Conservation (phyloP, 1,140 invertebrate species). For the Caenorhabditis briggsae region DNA sequence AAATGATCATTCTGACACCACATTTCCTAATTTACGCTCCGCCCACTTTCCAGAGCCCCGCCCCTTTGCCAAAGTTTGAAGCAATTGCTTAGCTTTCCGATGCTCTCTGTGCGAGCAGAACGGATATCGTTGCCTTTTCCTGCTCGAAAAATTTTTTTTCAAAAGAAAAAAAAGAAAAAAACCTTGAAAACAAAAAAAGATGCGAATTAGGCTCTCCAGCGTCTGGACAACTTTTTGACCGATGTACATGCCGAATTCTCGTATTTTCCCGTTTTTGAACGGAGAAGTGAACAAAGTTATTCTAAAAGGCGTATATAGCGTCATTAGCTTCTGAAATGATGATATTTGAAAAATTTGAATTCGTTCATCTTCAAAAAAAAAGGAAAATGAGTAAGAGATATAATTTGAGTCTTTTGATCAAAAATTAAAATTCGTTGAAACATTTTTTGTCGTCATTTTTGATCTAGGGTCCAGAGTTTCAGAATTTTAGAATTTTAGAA, state of each 20-base stretch:
- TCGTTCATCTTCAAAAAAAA: neutral
- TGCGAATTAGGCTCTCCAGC: slow-evolving; percentile 10
- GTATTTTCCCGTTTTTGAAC: neutral
- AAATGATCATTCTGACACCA: too few species aligned
- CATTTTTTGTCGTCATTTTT: neutral
- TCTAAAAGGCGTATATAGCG: neutral
- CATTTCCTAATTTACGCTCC: too few species aligned
- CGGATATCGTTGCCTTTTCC: slow-evolving; percentile 19
- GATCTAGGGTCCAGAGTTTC: neutral
- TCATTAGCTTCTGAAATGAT: neutral
- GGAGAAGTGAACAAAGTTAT: neutral
- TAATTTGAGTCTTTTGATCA: neutral
- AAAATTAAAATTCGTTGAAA: neutral
- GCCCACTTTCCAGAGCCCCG: too few species aligned
- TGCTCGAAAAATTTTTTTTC: neutral
- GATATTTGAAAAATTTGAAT: neutral
- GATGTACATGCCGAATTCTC: neutral
- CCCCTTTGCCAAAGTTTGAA: neutral
- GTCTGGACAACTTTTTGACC: slow-evolving; percentile 30
- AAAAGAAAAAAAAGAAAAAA: slow-evolving; percentile 29
- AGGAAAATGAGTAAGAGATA: slow-evolving; percentile 8
- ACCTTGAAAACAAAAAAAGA: neutral
- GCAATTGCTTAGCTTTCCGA: neutral
- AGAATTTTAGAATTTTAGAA: too few species aligned
- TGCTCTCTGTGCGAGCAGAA: neutral